Base-by-base conservation (phyloP, 1,140 invertebrate genomes). In the Drosophila bocki region DNA sequence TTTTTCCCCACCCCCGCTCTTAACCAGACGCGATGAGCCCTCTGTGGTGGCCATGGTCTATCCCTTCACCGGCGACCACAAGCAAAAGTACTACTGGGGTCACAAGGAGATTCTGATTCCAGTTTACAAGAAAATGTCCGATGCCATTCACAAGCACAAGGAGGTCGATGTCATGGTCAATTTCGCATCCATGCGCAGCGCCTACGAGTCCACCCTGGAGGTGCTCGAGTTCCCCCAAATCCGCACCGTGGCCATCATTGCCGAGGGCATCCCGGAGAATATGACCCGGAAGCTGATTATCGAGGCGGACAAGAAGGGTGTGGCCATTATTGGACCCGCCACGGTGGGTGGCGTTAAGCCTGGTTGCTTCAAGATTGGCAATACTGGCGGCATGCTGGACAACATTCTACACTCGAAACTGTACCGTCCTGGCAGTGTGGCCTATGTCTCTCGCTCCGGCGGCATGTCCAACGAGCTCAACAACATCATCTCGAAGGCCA, bases 381-480 rank as follows among this genome's bases (percentile, higher is more conserved):
- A 99, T 94, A 99, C 99, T 12, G 99, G 98, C 3, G 99, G 99
- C 53, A 99, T 99, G 99, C 97, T 99, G 95, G 99, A 99, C 92
- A 99, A 99, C 92, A 99, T 99, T 84, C 93, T 99, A 3, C 97
- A 99, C 78, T 99, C 98, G 45, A 99, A 99, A 93, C 94, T 99
- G 0, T 99, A 99, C 93, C 94, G 99, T 45, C 96, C 98, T 22
- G 99, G 99, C 87, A 99, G 98, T 93, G 97, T 99, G 48, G 99
- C 98, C 0, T 99, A 99, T 91, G 99, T 99, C 7, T 99, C 98
- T 1, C 95, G 99, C 57, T 99, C 99, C 1, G 99, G 99, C 54
- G 99, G 99, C 19, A 99, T 99, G 99, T 99, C 98, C 6, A 99
- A 99, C 92, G 99, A 99, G 93, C 94, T 99, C 57, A 99, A 99